phyloP scores from a whole-genome alignment of 2,888 invertebrate genomes.

The Exocentrus adspersus region DNA sequence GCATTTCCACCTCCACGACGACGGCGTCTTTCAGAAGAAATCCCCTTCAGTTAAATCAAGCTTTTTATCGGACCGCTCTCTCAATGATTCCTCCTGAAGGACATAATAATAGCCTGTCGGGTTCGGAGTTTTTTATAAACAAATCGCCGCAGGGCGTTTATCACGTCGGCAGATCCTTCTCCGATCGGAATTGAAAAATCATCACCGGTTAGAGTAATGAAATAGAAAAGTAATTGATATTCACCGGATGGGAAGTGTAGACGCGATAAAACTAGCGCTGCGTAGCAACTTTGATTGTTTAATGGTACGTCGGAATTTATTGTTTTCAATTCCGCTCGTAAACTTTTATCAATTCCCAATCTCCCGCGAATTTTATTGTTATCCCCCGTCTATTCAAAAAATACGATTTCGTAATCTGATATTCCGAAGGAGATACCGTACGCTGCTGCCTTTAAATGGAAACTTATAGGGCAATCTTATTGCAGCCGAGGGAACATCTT shows the following conservation, averaged over 20 bases:
- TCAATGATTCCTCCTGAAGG: not conserved
- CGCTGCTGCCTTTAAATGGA: slow-evolving; percentile 42
- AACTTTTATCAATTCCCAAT: slow-evolving; percentile 26
- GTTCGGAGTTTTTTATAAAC: slow-evolving; percentile 12
- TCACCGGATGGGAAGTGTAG: not conserved
- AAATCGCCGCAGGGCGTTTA: slow-evolving; percentile 3
- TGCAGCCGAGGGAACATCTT: slow-evolving; percentile 32
- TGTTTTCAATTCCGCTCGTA: slow-evolving; percentile 26
- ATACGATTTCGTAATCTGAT: slow-evolving; percentile 41
- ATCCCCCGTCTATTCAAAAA: slow-evolving; percentile 31
- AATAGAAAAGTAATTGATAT: not conserved
- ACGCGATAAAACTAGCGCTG: too few species aligned
- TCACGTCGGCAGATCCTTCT: not conserved
- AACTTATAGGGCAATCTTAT: slow-evolving; percentile 46
- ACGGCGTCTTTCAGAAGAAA: not conserved
- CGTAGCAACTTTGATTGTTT: too few species aligned
- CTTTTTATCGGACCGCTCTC: slow-evolving; percentile 8
- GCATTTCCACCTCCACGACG: slow-evolving; percentile 7
- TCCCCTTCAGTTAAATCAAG: slow-evolving; percentile 13
- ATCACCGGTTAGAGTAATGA: not conserved
- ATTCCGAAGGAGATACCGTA: slow-evolving; percentile 30
- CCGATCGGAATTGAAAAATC: not conserved
- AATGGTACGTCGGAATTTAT: slow-evolving; percentile 26
- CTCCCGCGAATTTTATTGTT: slow-evolving; percentile 28
- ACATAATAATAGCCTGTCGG: not conserved